These are phyloP conservation scores for Callithrix jacchus DNA, from an alignment of 2,113 vertebrate species.

Conservation along the genomic window DNA sequence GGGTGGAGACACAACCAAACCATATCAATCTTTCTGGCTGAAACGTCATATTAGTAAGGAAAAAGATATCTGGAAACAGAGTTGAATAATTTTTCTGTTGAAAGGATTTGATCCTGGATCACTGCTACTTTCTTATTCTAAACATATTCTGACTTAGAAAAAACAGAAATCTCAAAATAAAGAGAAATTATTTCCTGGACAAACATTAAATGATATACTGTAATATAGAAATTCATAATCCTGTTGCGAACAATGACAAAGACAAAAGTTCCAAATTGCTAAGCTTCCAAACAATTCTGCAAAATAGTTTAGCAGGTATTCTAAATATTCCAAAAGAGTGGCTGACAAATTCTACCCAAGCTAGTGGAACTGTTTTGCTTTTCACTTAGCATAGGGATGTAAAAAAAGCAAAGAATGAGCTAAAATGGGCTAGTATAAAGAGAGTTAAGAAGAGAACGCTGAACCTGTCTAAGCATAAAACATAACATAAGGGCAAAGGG, in stretches of 20 bases:
- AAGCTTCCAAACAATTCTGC: neutral
- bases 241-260: neutral
- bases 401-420: neutral
- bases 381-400: neutral
- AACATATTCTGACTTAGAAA: neutral
- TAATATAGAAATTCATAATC: conserved; percentile 10
- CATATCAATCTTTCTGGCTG: too few relatives aligned
- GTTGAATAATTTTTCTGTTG: neutral
- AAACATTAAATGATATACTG: neutral
- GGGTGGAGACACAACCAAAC: too few relatives aligned
- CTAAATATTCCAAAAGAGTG: neutral
- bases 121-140: neutral
- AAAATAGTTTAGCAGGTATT: neutral
- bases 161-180: neutral
- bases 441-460: neutral
- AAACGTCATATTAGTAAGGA: neutral
- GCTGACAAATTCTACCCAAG: neutral
- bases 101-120: neutral
- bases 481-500: neutral
- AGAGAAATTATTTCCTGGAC: neutral
- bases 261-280: neutral
- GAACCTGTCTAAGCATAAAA: conserved; percentile 14
- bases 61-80: neutral
- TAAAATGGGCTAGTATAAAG: neutral
- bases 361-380: neutral